Conservation (phyloP, 2,113 vertebrate genomes). For the Alexandromys fortis region DNA sequence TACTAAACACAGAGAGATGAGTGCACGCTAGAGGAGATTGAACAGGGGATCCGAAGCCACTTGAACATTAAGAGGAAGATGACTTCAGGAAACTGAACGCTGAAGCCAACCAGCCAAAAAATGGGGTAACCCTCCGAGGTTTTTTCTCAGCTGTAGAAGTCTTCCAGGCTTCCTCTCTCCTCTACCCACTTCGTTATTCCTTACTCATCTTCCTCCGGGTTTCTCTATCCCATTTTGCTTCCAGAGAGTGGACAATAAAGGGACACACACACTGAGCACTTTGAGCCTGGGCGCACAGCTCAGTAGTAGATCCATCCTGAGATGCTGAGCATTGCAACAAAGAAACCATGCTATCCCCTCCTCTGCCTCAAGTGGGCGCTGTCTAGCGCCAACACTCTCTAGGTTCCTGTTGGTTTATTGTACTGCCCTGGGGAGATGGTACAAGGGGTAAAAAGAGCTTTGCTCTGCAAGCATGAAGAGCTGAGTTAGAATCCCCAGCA, state of each 20-base stretch:
- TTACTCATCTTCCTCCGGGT: background rate
- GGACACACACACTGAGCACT: background rate
- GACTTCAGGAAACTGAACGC: background rate
- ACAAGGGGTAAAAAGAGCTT: background rate
- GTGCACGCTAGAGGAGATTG: background rate
- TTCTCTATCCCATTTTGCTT: background rate
- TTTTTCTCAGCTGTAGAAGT: background rate
- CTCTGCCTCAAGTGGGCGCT: background rate
- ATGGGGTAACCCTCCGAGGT: background rate
- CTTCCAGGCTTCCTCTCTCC: background rate
- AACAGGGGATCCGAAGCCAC: background rate
- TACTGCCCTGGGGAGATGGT: too few relatives aligned
- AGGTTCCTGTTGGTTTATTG: background rate
- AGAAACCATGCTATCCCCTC: background rate
- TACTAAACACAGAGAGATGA: background rate
- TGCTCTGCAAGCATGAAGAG: too few relatives aligned
- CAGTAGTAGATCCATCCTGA: background rate
- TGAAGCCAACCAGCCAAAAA: background rate
- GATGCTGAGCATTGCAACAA: too few relatives aligned
- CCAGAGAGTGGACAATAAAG: background rate
- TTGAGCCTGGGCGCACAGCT: background rate
- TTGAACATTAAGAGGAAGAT: background rate
- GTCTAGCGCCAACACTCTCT: background rate
- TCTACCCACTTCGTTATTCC: background rate
- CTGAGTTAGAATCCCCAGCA: background rate